phyloP scores from a whole-genome alignment of 2,888 invertebrate genomes.

The Uropetala carovei region DNA sequence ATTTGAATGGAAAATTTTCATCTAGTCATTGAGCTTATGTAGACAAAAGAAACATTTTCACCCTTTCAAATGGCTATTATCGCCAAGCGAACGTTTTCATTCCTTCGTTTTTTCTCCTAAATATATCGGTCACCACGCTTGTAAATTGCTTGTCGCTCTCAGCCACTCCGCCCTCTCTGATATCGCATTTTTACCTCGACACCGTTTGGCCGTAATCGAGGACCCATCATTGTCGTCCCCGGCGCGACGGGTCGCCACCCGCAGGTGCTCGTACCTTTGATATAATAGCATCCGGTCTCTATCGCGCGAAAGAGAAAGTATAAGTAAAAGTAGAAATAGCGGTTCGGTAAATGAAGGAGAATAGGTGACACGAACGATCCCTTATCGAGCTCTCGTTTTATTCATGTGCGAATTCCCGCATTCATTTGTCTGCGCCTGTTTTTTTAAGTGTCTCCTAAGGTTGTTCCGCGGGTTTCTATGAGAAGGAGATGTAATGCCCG shows the following conservation, averaged over 20 bases:
- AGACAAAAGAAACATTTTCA: no score
- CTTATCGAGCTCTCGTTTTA: constrained; percentile 54
- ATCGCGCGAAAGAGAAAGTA: neutral
- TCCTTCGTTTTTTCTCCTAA: no score
- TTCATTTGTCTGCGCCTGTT: constrained; percentile 45
- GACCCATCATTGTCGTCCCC: no score
- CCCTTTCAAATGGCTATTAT: no score
- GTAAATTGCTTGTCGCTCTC: no score
- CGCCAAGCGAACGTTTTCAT: no score
- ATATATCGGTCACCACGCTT: no score
- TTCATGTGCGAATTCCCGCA: constrained; percentile 10
- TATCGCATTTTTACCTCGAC: no score
- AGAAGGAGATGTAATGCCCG: constrained; percentile 33
- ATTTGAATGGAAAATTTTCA: no score
- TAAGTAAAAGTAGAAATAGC: neutral
- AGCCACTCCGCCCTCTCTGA: no score
- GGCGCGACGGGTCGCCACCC: neutral
- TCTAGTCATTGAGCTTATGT: no score
- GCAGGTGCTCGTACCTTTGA: constrained; percentile 16
- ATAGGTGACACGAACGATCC: constrained; percentile 29
- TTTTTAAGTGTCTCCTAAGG: neutral
- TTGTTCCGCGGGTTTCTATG: constrained; percentile 37
- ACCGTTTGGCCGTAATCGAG: no score
- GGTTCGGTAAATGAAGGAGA: constrained; percentile 40
- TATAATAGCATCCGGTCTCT: neutral